These are phyloP conservation scores for Pammene fasciana DNA, from an alignment of 2,888 invertebrate genomes.

Conservation along the genomic window DNA sequence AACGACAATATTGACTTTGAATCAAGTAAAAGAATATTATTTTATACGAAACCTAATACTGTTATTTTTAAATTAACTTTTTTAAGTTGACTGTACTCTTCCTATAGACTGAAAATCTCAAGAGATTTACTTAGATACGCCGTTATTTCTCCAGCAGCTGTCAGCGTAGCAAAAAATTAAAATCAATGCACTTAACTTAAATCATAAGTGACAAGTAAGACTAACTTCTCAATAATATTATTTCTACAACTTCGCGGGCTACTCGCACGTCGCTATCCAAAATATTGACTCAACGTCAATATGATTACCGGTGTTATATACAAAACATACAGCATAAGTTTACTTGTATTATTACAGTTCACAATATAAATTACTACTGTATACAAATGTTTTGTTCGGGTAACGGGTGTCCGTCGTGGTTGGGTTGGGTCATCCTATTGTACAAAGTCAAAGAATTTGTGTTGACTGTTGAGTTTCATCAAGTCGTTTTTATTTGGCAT, in stretches of 20 bases:
- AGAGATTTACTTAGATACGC: too few species aligned
- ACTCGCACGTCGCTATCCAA: constrained; percentile 5
- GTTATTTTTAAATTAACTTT: too few species aligned
- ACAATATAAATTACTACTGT: constrained; percentile 24
- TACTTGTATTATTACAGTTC: constrained; percentile 29
- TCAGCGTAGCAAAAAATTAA: too few species aligned
- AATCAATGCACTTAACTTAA: too few species aligned
- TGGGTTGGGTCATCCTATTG: constrained; percentile 2
- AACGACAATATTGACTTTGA: too few species aligned
- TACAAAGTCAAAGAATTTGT: neutral
- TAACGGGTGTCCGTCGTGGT: constrained; percentile 24
- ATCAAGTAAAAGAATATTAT: too few species aligned
- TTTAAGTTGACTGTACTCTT: too few species aligned
- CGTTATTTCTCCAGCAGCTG: too few species aligned
- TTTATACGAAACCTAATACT: too few species aligned
- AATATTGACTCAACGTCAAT: constrained; percentile 20
- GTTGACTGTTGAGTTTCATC: neutral
- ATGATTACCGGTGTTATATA: constrained; percentile 13
- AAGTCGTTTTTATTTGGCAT: neutral
- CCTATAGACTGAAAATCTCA: too few species aligned
- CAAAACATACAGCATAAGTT: constrained; percentile 23
- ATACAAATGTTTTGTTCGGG: constrained; percentile 24
- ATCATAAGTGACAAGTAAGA: neutral
- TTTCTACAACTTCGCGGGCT: constrained; percentile 21
- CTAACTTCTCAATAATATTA: constrained; percentile 7